These are phyloP conservation scores for Ellobium chinense DNA, from an alignment of 2,888 invertebrate species.

Conservation along the genomic window DNA sequence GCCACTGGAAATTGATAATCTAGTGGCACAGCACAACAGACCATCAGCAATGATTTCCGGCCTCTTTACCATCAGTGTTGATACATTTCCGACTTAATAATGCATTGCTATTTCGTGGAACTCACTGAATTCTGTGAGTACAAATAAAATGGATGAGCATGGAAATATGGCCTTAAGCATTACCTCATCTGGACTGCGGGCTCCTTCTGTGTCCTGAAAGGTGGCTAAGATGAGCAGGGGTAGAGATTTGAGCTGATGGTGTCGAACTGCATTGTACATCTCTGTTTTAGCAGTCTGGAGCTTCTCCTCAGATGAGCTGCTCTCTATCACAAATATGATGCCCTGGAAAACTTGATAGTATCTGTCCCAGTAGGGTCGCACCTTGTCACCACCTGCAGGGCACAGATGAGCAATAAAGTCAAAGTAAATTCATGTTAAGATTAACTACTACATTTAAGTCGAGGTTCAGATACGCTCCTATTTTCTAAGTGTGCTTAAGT, in stretches of 20 bases:
- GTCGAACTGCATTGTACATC: conserved; percentile 64
- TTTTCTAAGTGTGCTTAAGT: too few relatives aligned
- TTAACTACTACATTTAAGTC: too few relatives aligned
- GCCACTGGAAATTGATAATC: too few relatives aligned
- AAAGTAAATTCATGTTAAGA: too few relatives aligned
- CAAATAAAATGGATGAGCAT: neutral
- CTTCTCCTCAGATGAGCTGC: conserved; percentile 63
- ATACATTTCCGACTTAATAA: too few relatives aligned
- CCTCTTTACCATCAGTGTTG: too few relatives aligned
- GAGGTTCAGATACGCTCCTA: too few relatives aligned
- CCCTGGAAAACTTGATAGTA: conserved; percentile 73
- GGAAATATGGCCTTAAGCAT: neutral
- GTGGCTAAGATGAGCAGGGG: conserved; percentile 75
- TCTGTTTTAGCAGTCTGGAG: conserved; percentile 61
- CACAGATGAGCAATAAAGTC: neutral
- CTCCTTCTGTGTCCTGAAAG: conserved; percentile 68
- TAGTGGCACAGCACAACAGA: too few relatives aligned
- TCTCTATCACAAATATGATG: conserved; percentile 75
- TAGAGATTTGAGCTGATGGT: conserved; percentile 64
- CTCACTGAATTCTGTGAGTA: too few relatives aligned
- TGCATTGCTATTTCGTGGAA: too few relatives aligned
- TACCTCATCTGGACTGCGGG: conserved; percentile 68
- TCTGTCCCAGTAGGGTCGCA: conserved; percentile 75
- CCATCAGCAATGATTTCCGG: too few relatives aligned
- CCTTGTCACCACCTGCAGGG: conserved; percentile 71